These are phyloP conservation scores for Cettia cetti DNA, from an alignment of 2,113 vertebrate species.

Conservation along the genomic window DNA sequence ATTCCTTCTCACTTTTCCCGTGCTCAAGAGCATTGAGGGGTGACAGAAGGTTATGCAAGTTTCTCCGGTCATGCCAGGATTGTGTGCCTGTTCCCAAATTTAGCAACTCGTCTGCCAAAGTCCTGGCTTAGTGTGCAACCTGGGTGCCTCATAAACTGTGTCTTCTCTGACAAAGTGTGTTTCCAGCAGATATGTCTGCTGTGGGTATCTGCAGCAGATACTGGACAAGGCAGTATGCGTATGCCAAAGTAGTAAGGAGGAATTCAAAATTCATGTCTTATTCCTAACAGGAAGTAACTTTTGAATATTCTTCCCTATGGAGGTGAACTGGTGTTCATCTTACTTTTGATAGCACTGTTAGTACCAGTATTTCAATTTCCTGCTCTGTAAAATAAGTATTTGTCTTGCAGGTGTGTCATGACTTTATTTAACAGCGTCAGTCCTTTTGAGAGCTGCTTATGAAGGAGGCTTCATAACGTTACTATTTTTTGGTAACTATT, in stretches of 20 bases:
- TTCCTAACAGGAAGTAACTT: background rate
- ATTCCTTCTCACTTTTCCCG: background rate
- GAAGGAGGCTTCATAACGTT: background rate
- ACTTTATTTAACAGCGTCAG: background rate
- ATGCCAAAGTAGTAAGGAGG: background rate
- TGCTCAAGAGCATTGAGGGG: background rate
- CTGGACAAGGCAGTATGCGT: background rate
- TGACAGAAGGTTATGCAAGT: background rate
- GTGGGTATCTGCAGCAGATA: background rate
- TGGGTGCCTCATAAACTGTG: background rate
- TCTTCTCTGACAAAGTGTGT: background rate
- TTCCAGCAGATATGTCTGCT: background rate
- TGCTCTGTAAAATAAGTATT: background rate
- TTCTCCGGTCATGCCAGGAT: background rate
- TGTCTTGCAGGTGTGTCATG: background rate
- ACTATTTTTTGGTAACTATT: background rate
- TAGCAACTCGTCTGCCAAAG: background rate
- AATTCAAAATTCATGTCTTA: background rate
- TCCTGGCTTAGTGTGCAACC: background rate
- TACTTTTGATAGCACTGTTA: background rate
- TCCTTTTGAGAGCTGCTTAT: background rate
- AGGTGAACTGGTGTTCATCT: background rate
- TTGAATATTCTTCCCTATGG: background rate
- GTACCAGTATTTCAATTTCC: background rate
- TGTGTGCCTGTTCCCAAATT: background rate